Percentiles rank a stretch among this genome's conserved stretches.
Evolutionary conservation across 2,888 invertebrate genomes (phyloP).

Genomic region (Halictus ligatus): DNA sequence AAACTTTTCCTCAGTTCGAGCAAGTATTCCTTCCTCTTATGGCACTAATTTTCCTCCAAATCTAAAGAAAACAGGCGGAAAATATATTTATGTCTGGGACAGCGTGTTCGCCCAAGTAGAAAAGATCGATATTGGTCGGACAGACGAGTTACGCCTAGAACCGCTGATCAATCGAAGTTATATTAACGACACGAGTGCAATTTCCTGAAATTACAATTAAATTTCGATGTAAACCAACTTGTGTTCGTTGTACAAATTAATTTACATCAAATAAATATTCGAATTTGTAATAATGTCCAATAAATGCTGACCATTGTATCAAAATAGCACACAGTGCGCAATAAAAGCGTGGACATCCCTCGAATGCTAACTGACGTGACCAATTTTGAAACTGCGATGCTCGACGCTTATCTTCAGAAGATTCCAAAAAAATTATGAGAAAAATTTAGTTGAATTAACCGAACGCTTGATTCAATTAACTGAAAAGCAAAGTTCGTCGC

Average conservation of each 20-base stretch:
- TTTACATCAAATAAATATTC: background rate
- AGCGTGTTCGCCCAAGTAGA: too few relatives aligned
- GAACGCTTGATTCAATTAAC: background rate
- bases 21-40: too few relatives aligned
- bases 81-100: too few relatives aligned
- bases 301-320: background rate
- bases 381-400: background rate
- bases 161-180: background rate
- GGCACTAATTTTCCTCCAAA: too few relatives aligned
- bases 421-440: background rate
- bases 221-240: background rate
- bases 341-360: background rate
- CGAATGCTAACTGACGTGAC: background rate
- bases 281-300: background rate
- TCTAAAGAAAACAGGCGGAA: too few relatives aligned
- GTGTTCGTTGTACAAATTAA: background rate
- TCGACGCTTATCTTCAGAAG: background rate
- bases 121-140: too few relatives aligned
- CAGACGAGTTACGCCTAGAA: background rate
- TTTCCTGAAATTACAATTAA: slow-evolving; percentile 2
- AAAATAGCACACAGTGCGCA: background rate
- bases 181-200: background rate
- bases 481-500: background rate
- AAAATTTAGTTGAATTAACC: background rate
- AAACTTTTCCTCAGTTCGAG: too few relatives aligned